Conservation (phyloP, 2,888 invertebrate species). For the Teleiodes luculella region DNA sequence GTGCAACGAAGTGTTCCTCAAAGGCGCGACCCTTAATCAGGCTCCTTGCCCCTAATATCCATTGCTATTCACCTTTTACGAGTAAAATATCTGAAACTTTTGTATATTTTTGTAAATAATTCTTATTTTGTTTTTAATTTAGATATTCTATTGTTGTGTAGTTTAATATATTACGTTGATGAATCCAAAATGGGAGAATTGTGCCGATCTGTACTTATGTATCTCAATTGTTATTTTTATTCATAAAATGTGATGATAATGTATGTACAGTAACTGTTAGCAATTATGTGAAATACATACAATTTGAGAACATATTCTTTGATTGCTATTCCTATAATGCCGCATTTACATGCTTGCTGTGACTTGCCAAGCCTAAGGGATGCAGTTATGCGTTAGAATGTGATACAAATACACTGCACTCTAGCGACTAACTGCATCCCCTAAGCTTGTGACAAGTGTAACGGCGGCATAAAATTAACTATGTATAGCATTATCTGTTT, state of each 20-base stretch:
- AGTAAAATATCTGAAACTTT: conserved; percentile 26
- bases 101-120: conserved; percentile 62
- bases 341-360: too few species aligned
- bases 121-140: conserved; percentile 19
- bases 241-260: conserved; percentile 44
- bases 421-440: too few species aligned
- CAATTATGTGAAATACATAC: conserved; percentile 13
- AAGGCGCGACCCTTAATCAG: background rate
- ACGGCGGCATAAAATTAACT: too few species aligned
- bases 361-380: too few species aligned
- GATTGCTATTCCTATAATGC: background rate
- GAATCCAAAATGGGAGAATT: conserved; percentile 27
- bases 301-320: conserved; percentile 7
- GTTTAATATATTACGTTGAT: conserved; percentile 17
- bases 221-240: conserved; percentile 51
- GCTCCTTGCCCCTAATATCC: background rate
- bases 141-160: conserved; percentile 24
- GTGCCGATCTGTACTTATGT: conserved; percentile 63
- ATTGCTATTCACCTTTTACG: conserved; percentile 10
- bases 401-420: too few species aligned
- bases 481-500: too few species aligned
- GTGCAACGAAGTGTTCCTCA: conserved; percentile 48
- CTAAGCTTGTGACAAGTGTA: too few species aligned
- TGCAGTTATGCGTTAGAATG: too few species aligned
- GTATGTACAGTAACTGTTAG: conserved; percentile 55